phyloP scores from a whole-genome alignment of 1,140 invertebrate genomes.

The Bombus affinis region DNA sequence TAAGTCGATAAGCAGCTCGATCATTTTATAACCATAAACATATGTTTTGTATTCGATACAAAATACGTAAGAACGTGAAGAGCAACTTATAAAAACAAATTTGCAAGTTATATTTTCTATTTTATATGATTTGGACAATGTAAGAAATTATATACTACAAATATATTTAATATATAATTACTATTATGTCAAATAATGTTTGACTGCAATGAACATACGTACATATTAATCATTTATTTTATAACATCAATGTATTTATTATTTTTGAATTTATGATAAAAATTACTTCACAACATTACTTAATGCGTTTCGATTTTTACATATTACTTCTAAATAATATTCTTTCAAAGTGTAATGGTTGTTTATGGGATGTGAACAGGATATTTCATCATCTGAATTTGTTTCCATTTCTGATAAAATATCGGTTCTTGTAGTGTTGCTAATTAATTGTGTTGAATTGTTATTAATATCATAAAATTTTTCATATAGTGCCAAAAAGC shows the following conservation, averaged over 20 bases:
- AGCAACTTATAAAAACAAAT: neutral
- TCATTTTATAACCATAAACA: neutral
- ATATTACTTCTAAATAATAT: neutral
- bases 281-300: neutral
- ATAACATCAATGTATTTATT: neutral
- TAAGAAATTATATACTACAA: neutral
- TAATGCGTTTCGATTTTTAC: neutral
- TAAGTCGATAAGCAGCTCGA: neutral
- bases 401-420: neutral
- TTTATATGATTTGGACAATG: neutral
- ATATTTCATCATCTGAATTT: constrained; percentile 4
- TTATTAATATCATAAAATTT: constrained; percentile 5
- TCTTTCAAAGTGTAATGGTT: neutral
- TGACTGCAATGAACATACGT: neutral
- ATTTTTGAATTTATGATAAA: neutral
- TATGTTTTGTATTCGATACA: neutral
- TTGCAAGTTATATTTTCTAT: neutral
- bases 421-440: neutral
- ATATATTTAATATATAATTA: neutral
- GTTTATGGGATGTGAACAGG: neutral
- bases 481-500: constrained; percentile 79
- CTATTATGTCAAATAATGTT: neutral
- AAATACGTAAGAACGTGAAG: neutral
- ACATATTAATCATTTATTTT: neutral
- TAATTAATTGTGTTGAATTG: neutral